phyloP scores from a whole-genome alignment of 2,888 invertebrate genomes.

The Rhimphoctona megacephalus region DNA sequence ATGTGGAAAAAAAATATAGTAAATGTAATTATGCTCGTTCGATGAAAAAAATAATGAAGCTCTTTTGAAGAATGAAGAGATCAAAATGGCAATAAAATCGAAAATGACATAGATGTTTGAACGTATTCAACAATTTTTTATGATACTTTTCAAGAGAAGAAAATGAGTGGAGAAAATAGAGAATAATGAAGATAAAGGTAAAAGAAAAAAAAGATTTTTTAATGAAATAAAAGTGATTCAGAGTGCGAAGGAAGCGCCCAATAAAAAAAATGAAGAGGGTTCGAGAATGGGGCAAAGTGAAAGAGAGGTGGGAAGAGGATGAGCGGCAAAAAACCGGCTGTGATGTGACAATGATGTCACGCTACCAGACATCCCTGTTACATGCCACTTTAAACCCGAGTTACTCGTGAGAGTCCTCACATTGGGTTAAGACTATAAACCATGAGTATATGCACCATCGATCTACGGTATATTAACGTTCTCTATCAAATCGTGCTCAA shows the following conservation, averaged over 20 bases:
- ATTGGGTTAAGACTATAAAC: conserved; percentile 5
- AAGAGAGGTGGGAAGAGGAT: conserved; percentile 26
- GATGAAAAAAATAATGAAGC: conserved; percentile 60
- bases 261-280: conserved; percentile 36
- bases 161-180: conserved; percentile 11
- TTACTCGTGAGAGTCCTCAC: conserved; percentile 36
- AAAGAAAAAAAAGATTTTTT: conserved; percentile 43
- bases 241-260: conserved; percentile 34
- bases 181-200: conserved; percentile 17
- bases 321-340: conserved; percentile 63
- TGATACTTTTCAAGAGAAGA: not conserved
- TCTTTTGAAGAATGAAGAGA: conserved; percentile 41
- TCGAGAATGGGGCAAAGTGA: conserved; percentile 8
- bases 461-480: not conserved
- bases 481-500: too few relatives aligned
- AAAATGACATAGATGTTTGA: not conserved
- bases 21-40: conserved; percentile 26
- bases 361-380: conserved; percentile 58
- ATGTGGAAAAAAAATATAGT: not conserved
- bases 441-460: conserved; percentile 3
- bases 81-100: conserved; percentile 41
- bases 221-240: conserved; percentile 49
- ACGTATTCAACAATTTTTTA: too few relatives aligned
- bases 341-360: conserved; percentile 69
- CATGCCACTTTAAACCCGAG: conserved; percentile 64